Percentiles rank a stretch among this genome's conserved stretches.
These are phyloP conservation scores for Pagetopsis macropterus DNA, from an alignment of 2,797 vertebrate species.

Conservation along the genomic window DNA sequence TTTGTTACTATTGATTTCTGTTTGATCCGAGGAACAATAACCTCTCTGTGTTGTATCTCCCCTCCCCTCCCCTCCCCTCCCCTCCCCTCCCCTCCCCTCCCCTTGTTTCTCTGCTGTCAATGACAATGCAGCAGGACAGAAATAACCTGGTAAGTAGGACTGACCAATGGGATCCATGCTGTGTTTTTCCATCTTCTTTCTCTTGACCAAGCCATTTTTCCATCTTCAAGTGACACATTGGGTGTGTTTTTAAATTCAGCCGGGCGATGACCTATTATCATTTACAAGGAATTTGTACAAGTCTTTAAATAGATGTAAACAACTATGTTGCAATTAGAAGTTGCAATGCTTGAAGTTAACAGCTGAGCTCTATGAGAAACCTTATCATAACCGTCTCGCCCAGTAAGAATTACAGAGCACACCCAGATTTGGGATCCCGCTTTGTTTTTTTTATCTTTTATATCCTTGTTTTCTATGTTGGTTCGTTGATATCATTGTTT, in stretches of 20 bases:
- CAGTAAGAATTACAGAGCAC: slow-evolving; percentile 19
- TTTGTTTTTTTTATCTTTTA: slow-evolving; percentile 50
- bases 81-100: slow-evolving; percentile 62
- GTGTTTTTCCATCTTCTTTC: slow-evolving; percentile 33
- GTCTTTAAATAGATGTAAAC: slow-evolving; percentile 8
- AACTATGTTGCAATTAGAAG: not conserved
- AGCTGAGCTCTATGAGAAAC: not conserved
- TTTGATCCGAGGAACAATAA: slow-evolving; percentile 80
- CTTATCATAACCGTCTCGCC: not conserved
- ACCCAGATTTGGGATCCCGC: slow-evolving; percentile 49
- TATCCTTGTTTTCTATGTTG: slow-evolving; percentile 19
- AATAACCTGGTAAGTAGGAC: slow-evolving; percentile 97
- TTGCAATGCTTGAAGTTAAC: not conserved
- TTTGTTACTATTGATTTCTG: slow-evolving; percentile 59
- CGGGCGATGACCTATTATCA: slow-evolving; percentile 1
- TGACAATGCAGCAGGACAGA: slow-evolving; percentile 95
- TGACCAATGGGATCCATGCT: slow-evolving; percentile 67
- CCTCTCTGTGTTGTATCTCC: slow-evolving; percentile 82
- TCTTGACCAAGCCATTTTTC: slow-evolving; percentile 42
- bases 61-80: slow-evolving; percentile 6
- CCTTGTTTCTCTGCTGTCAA: slow-evolving; percentile 84
- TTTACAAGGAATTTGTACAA: not conserved
- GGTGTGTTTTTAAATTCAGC: slow-evolving; percentile 39
- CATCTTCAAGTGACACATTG: slow-evolving; percentile 49
- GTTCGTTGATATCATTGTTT: not conserved